phyloP scores from a whole-genome alignment of 2,797 vertebrate genomes.

The Lagocephalus sceleratus region DNA sequence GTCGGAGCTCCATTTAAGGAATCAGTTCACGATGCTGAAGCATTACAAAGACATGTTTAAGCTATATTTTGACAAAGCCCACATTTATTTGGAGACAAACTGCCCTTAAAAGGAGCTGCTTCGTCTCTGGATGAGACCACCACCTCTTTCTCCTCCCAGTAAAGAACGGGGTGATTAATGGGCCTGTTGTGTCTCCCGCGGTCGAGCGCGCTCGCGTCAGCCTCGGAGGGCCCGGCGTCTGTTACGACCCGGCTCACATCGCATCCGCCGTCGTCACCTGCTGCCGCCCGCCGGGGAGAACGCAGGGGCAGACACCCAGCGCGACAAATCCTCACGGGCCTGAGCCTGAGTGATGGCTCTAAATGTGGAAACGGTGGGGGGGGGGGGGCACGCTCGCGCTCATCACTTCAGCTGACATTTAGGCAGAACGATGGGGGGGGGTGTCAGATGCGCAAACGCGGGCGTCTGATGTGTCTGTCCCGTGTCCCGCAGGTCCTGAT shows the following conservation, averaged over 20 bases:
- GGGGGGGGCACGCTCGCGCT: conserved; percentile 45
- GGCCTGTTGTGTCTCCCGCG: no score
- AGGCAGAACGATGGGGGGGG: conserved; percentile 1
- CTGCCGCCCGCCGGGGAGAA: conserved; percentile 3
- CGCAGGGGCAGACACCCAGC: conserved; percentile 7
- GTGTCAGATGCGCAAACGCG: background rate
- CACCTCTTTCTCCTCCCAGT: no score
- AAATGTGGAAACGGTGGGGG: conserved; percentile 40
- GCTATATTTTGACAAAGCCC: no score
- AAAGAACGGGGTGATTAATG: no score
- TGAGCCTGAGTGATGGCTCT: conserved; percentile 48
- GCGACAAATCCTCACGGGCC: conserved; percentile 26
- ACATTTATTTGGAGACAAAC: no score
- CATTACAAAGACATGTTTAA: no score
- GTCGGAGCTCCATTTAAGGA: no score
- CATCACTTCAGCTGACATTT: conserved; percentile 18
- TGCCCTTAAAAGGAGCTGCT: no score
- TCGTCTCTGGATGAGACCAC: no score
- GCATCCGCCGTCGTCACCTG: conserved; percentile 23
- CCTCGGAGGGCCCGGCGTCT: conserved; percentile 23
- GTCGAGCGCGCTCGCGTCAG: conserved; percentile 7
- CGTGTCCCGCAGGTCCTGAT: conserved; percentile 51
- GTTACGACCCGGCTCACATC: no score
- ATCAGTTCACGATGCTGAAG: no score
- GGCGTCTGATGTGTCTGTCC: background rate